Conservation (phyloP, 2,113 vertebrate genomes). For the Motacilla alba region DNA sequence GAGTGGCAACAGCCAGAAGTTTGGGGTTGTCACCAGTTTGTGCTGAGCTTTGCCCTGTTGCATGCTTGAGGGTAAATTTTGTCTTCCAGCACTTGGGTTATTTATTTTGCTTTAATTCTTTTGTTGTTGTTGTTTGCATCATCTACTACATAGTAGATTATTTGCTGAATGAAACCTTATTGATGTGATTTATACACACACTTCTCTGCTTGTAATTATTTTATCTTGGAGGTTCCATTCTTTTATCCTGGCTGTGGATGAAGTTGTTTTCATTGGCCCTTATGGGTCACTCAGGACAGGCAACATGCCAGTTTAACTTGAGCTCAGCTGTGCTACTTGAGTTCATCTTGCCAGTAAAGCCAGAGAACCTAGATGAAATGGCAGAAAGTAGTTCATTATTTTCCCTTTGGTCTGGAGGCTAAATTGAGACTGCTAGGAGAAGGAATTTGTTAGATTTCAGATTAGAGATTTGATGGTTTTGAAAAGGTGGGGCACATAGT, state of each 20-base stretch:
- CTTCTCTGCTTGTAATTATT: not conserved
- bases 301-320: not conserved
- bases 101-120: not conserved
- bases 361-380: not conserved
- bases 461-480: not conserved
- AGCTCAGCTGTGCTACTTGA: not conserved
- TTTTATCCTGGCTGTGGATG: not conserved
- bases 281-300: not conserved
- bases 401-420: not conserved
- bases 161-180: not conserved
- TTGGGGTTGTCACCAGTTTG: not conserved
- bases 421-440: not conserved
- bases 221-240: not conserved
- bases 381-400: not conserved
- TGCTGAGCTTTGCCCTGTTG: not conserved
- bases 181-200: not conserved
- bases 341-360: not conserved
- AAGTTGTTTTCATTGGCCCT: not conserved
- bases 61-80: not conserved
- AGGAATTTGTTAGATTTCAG: not conserved
- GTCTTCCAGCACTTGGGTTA: not conserved
- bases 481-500: not conserved
- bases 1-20: accelerated
- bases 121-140: not conserved
- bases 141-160: not conserved